Base-by-base conservation (phyloP, 2,797 vertebrate genomes). In the Lacerta bilineata region DNA sequence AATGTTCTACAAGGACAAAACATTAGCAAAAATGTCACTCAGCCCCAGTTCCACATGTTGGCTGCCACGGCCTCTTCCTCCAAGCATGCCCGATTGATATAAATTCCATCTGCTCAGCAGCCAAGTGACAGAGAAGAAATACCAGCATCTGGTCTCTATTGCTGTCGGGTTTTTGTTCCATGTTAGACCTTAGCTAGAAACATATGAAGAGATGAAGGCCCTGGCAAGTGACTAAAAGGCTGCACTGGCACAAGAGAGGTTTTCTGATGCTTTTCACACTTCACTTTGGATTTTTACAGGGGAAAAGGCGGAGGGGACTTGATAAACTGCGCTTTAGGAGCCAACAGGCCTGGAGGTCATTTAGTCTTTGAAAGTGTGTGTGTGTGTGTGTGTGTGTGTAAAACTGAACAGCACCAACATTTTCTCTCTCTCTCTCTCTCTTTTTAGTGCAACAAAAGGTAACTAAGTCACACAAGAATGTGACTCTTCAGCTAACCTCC, bases 1-100 rank as follows among this genome's bases (percentile, higher is more conserved):
- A 98, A 98, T 99, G 98, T 99, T 99, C 98, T 98, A 99, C 98
- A 99, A 99, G 98, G 98, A 99, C 99, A 99, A 98, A 99, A 99
- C 98, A 99, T 99, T 99, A 99, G 98, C 98, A 98, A 97, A 98
- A 99, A 98, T 99, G 98, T 99, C 98, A 98, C 98, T 99, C 97
- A 98, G 98, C 97, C 98, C 98, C 96, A 91, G 96, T 97, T 98
- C 98, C 98, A 99, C 97, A 98, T 98, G 98, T 98, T 98, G 98
- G 97, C 98, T 98, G 96, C 97, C 96, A 97, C 91, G 93, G 97
- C 97, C 97, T 97, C 97, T 98, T 98, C 97, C 97, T 98, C 96
- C 96, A 95, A 97, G 97, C 97, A 97, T 97, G 97, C 97, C 97
- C 97, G 93, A 96, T 95, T 98, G 98, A 99, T 99, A 98, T 98